These are phyloP conservation scores for Tympanoctomys barrerae DNA, from an alignment of 2,797 vertebrate species.

Conservation along the genomic window DNA sequence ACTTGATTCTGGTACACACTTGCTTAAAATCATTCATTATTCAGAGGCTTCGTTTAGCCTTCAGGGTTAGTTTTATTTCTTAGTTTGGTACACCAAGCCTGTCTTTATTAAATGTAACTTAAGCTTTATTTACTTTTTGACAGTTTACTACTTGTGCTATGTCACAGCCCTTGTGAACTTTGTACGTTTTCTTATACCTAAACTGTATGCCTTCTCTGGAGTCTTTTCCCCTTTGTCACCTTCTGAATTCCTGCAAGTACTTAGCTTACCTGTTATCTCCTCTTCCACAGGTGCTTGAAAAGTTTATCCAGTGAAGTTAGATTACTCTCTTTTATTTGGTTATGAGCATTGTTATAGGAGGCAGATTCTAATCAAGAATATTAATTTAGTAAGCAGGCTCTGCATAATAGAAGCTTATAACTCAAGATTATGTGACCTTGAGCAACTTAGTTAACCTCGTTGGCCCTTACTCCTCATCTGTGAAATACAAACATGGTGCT, in stretches of 20 bases:
- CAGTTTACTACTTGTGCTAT: neutral
- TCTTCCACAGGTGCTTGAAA: slow-evolving; percentile 1
- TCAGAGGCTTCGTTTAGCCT: neutral
- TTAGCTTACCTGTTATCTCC: neutral
- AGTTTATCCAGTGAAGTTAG: neutral
- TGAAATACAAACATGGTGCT: slow-evolving; percentile 10
- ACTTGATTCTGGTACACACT: neutral
- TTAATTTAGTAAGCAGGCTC: slow-evolving; percentile 15
- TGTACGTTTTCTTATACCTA: neutral
- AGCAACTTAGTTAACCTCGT: neutral
- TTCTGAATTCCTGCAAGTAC: slow-evolving; percentile 21
- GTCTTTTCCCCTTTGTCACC: neutral
- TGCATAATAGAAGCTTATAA: neutral
- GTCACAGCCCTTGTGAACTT: neutral
- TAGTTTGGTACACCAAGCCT: slow-evolving; percentile 20
- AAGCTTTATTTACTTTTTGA: neutral
- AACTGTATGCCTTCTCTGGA: neutral
- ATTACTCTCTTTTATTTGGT: slow-evolving; percentile 8
- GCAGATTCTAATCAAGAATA: neutral
- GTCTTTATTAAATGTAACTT: neutral
- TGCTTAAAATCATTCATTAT: slow-evolving; percentile 54
- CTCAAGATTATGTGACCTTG: slow-evolving; percentile 35
- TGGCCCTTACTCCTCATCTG: neutral
- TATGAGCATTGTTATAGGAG: neutral
- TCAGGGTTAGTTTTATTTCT: neutral